A percentile compares a stretch with the other conserved stretches of the same genome.
Evolutionary conservation across 2,113 vertebrate species (phyloP).

Genomic region (Urocitellus parryii): DNA sequence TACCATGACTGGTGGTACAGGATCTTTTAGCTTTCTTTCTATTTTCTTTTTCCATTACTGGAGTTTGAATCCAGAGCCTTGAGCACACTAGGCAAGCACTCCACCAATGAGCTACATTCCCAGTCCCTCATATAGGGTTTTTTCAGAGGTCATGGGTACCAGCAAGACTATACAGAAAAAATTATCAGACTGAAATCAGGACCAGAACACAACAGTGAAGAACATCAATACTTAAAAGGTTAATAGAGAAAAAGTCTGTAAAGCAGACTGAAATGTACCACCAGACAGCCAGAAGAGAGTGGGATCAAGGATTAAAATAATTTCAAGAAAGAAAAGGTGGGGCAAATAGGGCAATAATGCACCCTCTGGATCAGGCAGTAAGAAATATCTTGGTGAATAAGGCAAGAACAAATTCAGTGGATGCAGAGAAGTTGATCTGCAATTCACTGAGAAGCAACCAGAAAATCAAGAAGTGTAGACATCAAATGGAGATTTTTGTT

Average conservation of each 20-base stretch:
- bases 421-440: background rate
- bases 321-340: slow-evolving; percentile 28
- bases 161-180: slow-evolving; percentile 33
- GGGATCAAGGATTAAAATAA: slow-evolving; percentile 25
- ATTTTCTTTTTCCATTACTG: background rate
- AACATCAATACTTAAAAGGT: slow-evolving; percentile 33
- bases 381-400: slow-evolving; percentile 12
- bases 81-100: background rate
- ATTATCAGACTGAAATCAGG: slow-evolving; percentile 57
- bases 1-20: too few species aligned
- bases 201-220: slow-evolving; percentile 15
- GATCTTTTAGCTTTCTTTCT: too few species aligned
- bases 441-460: slow-evolving; percentile 4
- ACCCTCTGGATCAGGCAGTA: background rate
- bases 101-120: background rate
- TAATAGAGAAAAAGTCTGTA: slow-evolving; percentile 26
- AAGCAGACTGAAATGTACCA: background rate
- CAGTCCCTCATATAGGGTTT: background rate
- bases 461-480: background rate
- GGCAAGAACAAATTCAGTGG: background rate
- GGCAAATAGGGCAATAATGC: background rate
- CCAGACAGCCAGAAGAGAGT: background rate
- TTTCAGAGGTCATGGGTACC: background rate
- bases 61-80: background rate
- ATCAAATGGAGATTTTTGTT: slow-evolving; percentile 19